phyloP scores from a whole-genome alignment of 2,797 vertebrate species.

The Uromys caudimaculatus region DNA sequence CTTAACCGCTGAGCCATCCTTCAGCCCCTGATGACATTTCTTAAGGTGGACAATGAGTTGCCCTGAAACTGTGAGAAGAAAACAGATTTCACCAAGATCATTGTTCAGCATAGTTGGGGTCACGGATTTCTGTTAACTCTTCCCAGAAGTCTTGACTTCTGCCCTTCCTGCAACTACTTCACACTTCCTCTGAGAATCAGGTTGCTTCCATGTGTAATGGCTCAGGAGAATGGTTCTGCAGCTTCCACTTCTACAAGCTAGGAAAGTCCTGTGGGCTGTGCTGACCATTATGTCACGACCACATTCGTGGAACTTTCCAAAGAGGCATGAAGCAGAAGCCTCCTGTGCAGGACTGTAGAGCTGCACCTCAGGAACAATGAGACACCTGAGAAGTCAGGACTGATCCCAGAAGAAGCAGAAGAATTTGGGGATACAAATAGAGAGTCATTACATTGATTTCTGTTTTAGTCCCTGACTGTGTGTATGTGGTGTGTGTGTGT shows the following conservation, averaged over 20 bases:
- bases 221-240: neutral
- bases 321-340: neutral
- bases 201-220: neutral
- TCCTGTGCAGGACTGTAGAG: neutral
- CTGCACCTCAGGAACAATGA: neutral
- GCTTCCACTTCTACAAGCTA: accelerated
- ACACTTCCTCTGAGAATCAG: neutral
- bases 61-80: neutral
- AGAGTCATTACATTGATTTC: neutral
- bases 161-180: neutral
- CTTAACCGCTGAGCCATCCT: too few relatives aligned
- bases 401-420: neutral
- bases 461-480: neutral
- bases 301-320: neutral
- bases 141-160: neutral
- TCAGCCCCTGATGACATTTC: too few relatives aligned
- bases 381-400: neutral
- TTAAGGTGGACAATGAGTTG: neutral
- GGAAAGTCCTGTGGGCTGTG: neutral
- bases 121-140: neutral
- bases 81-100: neutral
- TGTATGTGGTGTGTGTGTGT: neutral
- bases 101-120: neutral
- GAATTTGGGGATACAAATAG: too few relatives aligned
- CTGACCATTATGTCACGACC: neutral